Base-by-base conservation (phyloP, 2,888 invertebrate genomes). In the Noctua janthina region DNA sequence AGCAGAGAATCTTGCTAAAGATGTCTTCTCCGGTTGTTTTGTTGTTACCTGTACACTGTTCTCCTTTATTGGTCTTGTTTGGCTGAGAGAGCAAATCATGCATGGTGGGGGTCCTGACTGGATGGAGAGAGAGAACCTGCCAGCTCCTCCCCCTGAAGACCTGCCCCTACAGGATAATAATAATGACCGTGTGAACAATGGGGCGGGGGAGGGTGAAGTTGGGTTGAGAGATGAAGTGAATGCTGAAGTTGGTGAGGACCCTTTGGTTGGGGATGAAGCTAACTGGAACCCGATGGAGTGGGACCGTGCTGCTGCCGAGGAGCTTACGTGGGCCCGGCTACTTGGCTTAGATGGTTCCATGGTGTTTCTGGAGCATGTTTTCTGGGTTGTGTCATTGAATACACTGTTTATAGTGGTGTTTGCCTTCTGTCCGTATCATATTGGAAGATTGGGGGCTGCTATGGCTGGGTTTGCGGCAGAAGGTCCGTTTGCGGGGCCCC, bases 261-360 rank as follows among this genome's bases (percentile, higher is more conserved):
- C 97, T 49, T 93, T 97, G 87, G 98, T 97, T 56, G 98, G 98
- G 8, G 98, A 98, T 92, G 98, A 98, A 91, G 98, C 98, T 82
- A 99, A 99, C 92, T 99, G 99, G 99, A 99, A 99, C 95, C 99
- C 99, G 0, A 99, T 99, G 97, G 99, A 99, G 93, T 99, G 99
- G 99, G 99, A 99, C 93, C 97, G 99, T 85, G 99, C 99, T 0
- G 99, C 99, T 0, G 99, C 99, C 20, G 99, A 99, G 93, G 99
- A 99, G 94, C 96, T 99, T 49, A 99, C 99, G 0, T 99, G 99
- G 99, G 99, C 99, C 93, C 97, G 99, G 87, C 97, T 99, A 11
- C 97, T 99, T 1, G 99, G 99, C 0, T 96, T 99, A 17, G 99
- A 99, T 95, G 99, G 99, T 0, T 99, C 99, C 0, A 97, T 99